Evolutionary conservation across 2,888 invertebrate genomes (phyloP).

Genomic region (Drosophila infuscata): DNA sequence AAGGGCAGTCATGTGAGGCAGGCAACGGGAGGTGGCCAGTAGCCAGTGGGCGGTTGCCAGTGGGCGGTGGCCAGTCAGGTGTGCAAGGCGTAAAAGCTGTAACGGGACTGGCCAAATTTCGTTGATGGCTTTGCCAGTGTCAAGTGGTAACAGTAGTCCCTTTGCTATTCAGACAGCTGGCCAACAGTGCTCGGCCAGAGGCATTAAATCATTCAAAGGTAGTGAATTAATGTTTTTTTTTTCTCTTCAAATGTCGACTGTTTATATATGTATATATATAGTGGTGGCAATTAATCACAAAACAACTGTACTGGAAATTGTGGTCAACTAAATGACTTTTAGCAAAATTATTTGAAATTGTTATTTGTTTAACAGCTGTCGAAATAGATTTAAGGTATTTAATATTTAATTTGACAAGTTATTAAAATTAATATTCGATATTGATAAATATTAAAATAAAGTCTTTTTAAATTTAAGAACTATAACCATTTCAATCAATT

Average conservation of each 20-base stretch:
- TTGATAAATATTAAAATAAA: not conserved
- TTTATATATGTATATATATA: not conserved
- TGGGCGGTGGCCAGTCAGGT: constrained; percentile 5
- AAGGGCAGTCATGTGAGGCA: not conserved
- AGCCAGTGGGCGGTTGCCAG: not conserved
- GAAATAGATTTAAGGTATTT: not conserved
- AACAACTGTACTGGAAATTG: constrained; percentile 16
- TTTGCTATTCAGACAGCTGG: constrained; percentile 5
- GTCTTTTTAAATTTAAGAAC: not conserved
- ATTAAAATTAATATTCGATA: not conserved
- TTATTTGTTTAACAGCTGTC: constrained; percentile 14
- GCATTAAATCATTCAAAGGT: constrained; percentile 51
- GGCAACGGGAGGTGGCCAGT: not conserved
- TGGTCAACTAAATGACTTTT: not conserved
- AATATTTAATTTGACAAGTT: not conserved
- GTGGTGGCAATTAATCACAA: constrained; percentile 39
- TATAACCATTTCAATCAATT: not conserved
- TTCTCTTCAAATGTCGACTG: not conserved
- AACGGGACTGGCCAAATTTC: constrained; percentile 32
- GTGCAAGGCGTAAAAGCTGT: constrained; percentile 19
- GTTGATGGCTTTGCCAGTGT: constrained; percentile 43
- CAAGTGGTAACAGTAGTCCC: constrained; percentile 15
- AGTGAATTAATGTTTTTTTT: constrained; percentile 1
- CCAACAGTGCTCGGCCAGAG: constrained; percentile 20
- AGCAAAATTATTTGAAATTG: not conserved